Evolutionary conservation across 1,140 invertebrate genomes (phyloP), one percentile per base, ranked within the genome.

Genomic region (Caenorhabditis briggsae): DNA sequence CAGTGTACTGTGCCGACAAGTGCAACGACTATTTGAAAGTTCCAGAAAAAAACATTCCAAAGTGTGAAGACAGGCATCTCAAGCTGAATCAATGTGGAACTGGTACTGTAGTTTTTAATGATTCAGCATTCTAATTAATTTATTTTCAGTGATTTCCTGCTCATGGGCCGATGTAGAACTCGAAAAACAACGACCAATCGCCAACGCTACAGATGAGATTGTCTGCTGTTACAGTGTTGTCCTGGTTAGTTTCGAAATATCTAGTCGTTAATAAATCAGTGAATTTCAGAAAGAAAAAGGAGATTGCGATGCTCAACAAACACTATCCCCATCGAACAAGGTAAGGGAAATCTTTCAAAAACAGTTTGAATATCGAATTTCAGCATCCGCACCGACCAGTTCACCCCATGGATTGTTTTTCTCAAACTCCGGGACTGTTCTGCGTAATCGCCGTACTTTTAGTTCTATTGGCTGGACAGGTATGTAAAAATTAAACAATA

Each of bases 81-180:
- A 78, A 78, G 14, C 23, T 78, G 46, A 78, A 78, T 11, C 70
- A 78, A 23, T 78, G 70, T n/a, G 70, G 70, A 78, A 78, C 70
- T 50, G 70, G 70, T 78, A 23, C 33, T 33, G 33, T 33, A 11
- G 46, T 50, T 20, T 78, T 61, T 33, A 33, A 33, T 33, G 33
- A n/a, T 33, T 33, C 33, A 33, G 33, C n/a, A n/a, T n/a, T n/a
- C 25, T 5, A 46, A 18, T 18, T 46, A 5, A 25, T 70, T 70
- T 18, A 14, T n/a, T 78, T 78, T 50, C 46, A 78, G 70, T 78
- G 9, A 78, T 78, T 50, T 78, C 70, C 11, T 78, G 70, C 14
- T 78, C 70, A 12, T 78, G 70, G 70, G 70, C 70, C 3, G 70
- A 78, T 78, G 70, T 78, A 2, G 46, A 78, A n/a, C 46, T 78